A percentile compares a stretch with the other conserved stretches of the same genome.
Conservation (phyloP, 2,113 vertebrate species). For the Phalacrocorax pelagicus region DNA sequence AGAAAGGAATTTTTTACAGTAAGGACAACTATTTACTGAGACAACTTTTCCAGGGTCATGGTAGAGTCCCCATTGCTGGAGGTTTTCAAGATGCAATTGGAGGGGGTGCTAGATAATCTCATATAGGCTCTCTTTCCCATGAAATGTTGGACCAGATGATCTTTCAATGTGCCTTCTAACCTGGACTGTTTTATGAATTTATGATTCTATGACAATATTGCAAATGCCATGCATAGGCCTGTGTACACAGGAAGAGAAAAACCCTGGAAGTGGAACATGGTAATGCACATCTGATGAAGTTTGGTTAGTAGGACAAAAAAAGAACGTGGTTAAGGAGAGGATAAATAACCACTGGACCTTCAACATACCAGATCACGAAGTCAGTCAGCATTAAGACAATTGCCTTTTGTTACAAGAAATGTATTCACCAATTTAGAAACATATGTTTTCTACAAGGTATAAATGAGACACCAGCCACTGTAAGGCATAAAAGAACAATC, state of each 20-base stretch:
- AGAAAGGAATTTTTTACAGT: too few relatives aligned
- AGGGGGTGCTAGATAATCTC: too few relatives aligned
- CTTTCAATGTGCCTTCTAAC: background rate
- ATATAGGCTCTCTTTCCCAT: background rate
- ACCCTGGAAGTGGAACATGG: background rate
- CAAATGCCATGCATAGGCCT: background rate
- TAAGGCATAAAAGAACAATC: background rate
- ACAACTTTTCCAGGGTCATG: too few relatives aligned
- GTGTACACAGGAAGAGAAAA: background rate
- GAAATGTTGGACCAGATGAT: background rate
- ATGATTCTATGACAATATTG: background rate
- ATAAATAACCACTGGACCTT: background rate
- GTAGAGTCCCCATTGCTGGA: too few relatives aligned
- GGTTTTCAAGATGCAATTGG: too few relatives aligned
- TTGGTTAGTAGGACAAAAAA: background rate
- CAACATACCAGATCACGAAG: background rate
- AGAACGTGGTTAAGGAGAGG: background rate
- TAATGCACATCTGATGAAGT: background rate
- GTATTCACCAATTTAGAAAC: background rate
- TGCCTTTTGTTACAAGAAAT: background rate
- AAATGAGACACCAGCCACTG: background rate
- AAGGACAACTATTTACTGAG: too few relatives aligned
- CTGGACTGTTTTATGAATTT: background rate
- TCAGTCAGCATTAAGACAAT: background rate
- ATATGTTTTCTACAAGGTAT: background rate